Evolutionary conservation across 2,113 vertebrate species (phyloP).

Genomic region (Nycticebus coucang): DNA sequence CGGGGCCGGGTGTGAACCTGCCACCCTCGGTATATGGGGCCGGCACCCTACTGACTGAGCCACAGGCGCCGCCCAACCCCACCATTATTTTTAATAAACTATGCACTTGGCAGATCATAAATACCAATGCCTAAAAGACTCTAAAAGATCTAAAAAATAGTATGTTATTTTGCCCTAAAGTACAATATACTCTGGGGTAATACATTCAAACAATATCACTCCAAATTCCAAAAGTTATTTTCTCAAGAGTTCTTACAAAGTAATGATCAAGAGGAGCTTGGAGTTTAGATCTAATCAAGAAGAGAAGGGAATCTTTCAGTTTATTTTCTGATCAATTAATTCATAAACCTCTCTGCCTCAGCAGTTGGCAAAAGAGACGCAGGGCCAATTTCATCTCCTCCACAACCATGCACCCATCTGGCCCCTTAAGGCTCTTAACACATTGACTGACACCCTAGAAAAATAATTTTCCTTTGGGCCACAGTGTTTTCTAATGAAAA

Average conservation of each 20-base stretch:
- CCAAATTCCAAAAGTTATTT: conserved; percentile 6
- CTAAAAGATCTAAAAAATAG: background rate
- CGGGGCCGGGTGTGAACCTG: too few species aligned
- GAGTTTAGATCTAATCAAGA: background rate
- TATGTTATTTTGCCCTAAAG: background rate
- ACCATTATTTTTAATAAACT: background rate
- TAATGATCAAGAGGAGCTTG: background rate
- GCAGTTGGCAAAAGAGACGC: background rate
- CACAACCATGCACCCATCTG: background rate
- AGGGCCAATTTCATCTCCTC: background rate
- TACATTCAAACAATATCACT: background rate
- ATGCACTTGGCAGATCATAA: background rate
- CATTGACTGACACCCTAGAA: too few species aligned
- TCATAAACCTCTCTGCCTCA: background rate
- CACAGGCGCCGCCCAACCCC: too few species aligned
- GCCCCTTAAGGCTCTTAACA: background rate
- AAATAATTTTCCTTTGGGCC: too few species aligned
- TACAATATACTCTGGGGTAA: background rate
- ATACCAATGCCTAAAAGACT: background rate
- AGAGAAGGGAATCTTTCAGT: background rate
- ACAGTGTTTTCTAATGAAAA: too few species aligned
- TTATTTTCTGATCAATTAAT: background rate
- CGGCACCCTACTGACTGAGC: too few species aligned
- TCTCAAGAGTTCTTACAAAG: background rate
- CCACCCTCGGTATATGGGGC: too few species aligned